Evolutionary conservation across 2,888 invertebrate genomes (phyloP).

Genomic region (Nymphalis urticae): DNA sequence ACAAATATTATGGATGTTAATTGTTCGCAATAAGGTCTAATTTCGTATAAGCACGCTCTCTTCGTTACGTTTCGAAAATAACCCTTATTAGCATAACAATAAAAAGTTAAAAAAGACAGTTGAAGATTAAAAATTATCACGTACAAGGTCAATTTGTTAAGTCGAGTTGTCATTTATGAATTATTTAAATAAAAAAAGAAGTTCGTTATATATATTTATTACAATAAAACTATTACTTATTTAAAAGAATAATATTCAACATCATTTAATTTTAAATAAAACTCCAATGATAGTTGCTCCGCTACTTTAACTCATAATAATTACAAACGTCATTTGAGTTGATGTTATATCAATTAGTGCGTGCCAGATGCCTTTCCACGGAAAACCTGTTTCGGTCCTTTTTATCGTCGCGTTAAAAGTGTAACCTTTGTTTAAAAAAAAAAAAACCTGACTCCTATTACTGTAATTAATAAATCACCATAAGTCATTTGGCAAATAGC

Average conservation of each 20-base stretch:
- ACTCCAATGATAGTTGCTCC: slow-evolving; percentile 18
- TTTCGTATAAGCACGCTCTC: background rate
- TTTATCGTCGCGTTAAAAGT: slow-evolving; percentile 53
- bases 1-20: slow-evolving; percentile 13
- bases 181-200: background rate
- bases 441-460: slow-evolving; percentile 13
- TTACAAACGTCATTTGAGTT: slow-evolving; percentile 64
- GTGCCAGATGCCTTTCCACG: slow-evolving; percentile 73
- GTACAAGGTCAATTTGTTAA: slow-evolving; percentile 18
- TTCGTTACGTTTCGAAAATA: slow-evolving; percentile 14
- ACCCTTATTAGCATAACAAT: slow-evolving; percentile 24
- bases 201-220: background rate
- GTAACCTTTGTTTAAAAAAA: slow-evolving; percentile 57
- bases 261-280: background rate
- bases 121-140: slow-evolving; percentile 21
- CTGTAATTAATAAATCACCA: slow-evolving; percentile 19
- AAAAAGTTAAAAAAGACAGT: slow-evolving; percentile 17
- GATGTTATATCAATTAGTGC: slow-evolving; percentile 75
- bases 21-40: slow-evolving; percentile 9
- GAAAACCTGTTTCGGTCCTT: slow-evolving; percentile 72
- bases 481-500: slow-evolving; percentile 18
- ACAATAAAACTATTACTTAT: background rate
- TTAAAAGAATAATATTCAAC: background rate
- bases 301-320: slow-evolving; percentile 48
- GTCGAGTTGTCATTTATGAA: slow-evolving; percentile 15